phyloP scores from a whole-genome alignment of 1,140 invertebrate genomes.

The Antheraea pernyi region DNA sequence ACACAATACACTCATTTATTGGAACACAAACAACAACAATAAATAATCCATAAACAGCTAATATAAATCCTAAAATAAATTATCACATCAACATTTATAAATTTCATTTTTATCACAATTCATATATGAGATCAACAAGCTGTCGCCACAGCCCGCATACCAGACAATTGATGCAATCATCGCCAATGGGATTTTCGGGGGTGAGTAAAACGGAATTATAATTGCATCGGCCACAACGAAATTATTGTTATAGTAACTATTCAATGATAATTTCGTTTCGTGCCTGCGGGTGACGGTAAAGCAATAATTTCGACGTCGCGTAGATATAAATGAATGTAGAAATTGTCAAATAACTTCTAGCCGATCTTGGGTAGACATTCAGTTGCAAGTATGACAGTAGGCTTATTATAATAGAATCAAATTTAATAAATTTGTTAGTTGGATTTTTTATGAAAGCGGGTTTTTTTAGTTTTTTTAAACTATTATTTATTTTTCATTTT shows the following conservation, averaged over 20 bases:
- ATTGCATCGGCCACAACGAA: conserved; percentile 72
- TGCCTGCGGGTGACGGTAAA: conserved; percentile 50
- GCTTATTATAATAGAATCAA: too few species aligned
- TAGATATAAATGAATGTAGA: background rate
- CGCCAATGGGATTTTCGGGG: conserved; percentile 71
- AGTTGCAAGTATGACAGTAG: background rate
- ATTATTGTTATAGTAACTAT: conserved; percentile 68
- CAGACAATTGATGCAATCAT: conserved; percentile 76
- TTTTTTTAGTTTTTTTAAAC: too few species aligned
- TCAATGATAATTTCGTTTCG: conserved; percentile 64
- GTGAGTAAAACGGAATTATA: conserved; percentile 66
- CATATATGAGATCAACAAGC: conserved; percentile 44
- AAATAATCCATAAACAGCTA: conserved; percentile 1
- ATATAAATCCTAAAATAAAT: conserved; percentile 18
- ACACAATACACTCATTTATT: background rate
- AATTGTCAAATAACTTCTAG: background rate
- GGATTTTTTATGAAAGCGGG: too few species aligned
- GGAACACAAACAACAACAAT: background rate
- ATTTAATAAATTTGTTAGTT: too few species aligned
- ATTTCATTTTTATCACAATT: conserved; percentile 6
- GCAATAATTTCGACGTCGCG: conserved; percentile 24
- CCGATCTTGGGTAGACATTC: background rate
- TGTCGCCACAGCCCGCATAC: conserved; percentile 68
- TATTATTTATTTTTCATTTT: too few species aligned
- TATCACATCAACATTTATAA: conserved; percentile 37